phyloP scores from a whole-genome alignment of 2,888 invertebrate genomes.

The Mongoloraphidia duomilia region DNA sequence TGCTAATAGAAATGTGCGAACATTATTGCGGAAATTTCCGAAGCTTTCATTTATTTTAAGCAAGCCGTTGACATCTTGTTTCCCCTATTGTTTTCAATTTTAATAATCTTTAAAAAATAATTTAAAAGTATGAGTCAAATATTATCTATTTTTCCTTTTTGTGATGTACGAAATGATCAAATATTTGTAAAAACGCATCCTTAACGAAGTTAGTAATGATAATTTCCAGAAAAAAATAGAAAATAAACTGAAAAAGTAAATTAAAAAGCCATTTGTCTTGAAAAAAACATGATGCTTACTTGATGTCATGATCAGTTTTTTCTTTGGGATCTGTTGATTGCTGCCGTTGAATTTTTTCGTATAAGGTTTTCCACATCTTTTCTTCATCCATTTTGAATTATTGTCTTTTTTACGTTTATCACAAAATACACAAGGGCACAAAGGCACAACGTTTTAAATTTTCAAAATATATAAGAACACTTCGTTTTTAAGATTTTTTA shows the following conservation, averaged over 20 bases:
- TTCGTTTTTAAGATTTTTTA: no score
- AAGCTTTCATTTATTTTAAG: no score
- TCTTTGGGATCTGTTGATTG: background rate
- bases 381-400: conserved; percentile 5
- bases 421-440: background rate
- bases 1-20: no score
- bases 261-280: background rate
- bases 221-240: background rate
- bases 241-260: background rate
- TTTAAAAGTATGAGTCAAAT: no score
- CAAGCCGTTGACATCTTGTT: no score
- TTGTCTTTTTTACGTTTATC: background rate
- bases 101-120: no score
- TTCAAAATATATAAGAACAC: no score
- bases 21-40: no score
- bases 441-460: no score
- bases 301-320: background rate
- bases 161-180: background rate
- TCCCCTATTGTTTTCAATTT: no score
- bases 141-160: no score
- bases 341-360: background rate
- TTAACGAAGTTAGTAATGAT: background rate
- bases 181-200: background rate
- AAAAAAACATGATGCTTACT: background rate
- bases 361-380: conserved; percentile 3